Evolutionary conservation across 2,797 vertebrate species (phyloP), one percentile per base, ranked within the genome.

Genomic region (Ataeniobius toweri): DNA sequence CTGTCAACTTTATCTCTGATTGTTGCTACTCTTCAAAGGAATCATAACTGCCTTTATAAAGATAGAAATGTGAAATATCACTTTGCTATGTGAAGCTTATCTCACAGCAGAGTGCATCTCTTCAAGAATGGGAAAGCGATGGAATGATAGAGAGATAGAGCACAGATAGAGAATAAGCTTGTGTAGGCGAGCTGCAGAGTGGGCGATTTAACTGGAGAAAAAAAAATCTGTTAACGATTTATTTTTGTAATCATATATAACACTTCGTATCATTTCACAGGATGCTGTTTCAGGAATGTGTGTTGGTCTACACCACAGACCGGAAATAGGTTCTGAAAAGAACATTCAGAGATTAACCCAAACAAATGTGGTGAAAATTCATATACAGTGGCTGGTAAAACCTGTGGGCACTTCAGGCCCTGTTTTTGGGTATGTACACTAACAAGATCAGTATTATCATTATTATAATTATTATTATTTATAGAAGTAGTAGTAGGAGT

Each of bases 181-280:
- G n/a, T 46, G 80, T 81, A 67, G 84, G 77, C 50, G 78, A 78
- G 51, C 9, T 20, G 75, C 50, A 67, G 28, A 59, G 79, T 77
- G 72, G 80, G 83, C 10, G 67, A 71, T 69, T 22, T 9, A 26
- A 36, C 44, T 20, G 56, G 28, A 73, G 75, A 28, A 59, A 73
- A 44, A 44, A 55, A 55, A 48, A 58, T 74, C 58, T 56, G 41
- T 55, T 73, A 79, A 77, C 56, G 12, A 39, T 69, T 73, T 79
- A 72, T 80, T 78, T 75, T 70, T 55, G 28, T 68, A 82, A 80
- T 74, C 75, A 50, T 59, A 44, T 44, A 51, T 51, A 39, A 12
- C 24, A 72, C 24, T 65, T 58, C 70, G 36, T 56, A 22, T 53
- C 24, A 48, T 48, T 73, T 48, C 39, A 13, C n/a, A 39, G 41